phyloP scores from a whole-genome alignment of 2,888 invertebrate genomes.

The Diadromus collaris region DNA sequence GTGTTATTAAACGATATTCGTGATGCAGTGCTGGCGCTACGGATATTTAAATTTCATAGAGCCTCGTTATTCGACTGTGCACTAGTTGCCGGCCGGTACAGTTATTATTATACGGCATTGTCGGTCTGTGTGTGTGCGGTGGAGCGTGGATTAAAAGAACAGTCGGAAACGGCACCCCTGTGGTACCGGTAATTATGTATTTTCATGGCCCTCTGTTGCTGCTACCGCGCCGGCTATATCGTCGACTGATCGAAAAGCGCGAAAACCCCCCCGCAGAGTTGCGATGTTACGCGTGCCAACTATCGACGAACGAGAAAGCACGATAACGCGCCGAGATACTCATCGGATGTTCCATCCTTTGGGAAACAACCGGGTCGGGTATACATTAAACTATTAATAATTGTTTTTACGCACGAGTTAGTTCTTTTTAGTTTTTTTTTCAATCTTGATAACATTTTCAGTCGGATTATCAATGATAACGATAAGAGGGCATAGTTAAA shows the following conservation, averaged over 20 bases:
- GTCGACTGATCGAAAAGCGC: conserved; percentile 48
- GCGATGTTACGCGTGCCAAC: conserved; percentile 45
- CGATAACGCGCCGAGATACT: conserved; percentile 25
- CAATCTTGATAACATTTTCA: not conserved
- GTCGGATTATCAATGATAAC: not conserved
- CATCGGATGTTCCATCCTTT: conserved; percentile 15
- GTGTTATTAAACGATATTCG: conserved; percentile 59
- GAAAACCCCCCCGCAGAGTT: conserved; percentile 48
- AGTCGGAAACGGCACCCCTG: conserved; percentile 51
- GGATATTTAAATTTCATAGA: conserved; percentile 59
- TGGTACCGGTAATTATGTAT: conserved; percentile 54
- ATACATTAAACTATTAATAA: conserved; percentile 6
- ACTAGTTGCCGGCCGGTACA: not conserved
- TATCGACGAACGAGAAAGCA: conserved; percentile 37
- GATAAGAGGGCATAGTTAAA: not conserved
- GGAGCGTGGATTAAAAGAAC: conserved; percentile 49
- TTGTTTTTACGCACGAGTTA: not conserved
- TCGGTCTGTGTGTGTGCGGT: conserved; percentile 13
- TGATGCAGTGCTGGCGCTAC: conserved; percentile 56
- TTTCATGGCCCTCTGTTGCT: conserved; percentile 33
- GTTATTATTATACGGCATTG: conserved; percentile 15
- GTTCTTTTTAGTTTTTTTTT: not conserved
- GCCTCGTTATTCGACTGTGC: conserved; percentile 49
- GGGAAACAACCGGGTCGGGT: not conserved
- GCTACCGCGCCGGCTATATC: conserved; percentile 29